Base-by-base conservation (phyloP, 2,888 invertebrate species). In the Drosophila pseudotakahashii region DNA sequence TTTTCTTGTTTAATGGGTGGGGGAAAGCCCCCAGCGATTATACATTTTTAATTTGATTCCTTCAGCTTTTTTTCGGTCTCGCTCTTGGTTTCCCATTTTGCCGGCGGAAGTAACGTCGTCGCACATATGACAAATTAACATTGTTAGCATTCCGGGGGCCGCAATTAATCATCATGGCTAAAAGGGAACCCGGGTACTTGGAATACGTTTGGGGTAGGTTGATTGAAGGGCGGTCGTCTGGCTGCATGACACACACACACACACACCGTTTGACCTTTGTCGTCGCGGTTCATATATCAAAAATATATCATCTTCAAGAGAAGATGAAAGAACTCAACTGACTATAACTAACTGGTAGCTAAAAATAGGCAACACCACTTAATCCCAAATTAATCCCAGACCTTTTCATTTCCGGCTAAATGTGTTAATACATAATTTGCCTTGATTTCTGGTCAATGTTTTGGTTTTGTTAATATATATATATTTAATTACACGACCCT, bases 31-130 rank as follows among this genome's bases (percentile, higher is more conserved):
- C 61, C 51, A 32, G 51, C 60, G 81, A 83, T 83, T 81, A 81
- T 87, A 83, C 88, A 83, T 83, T 84, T 89, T 82, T 83, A 82
- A 88, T 82, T 83, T 83, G 84, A 88, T 83, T 83, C 81, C 81
- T 76, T 61, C 59, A 57, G 66, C 67, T 58, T 23, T 23, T 44
- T 36, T 34, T 32, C n/a, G n/a, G 47, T 19, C 42, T 36, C 45
- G 26, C 39, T 32, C 23, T 50, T 47, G 23, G 19, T 13, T 16
- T 9, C 19, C 14, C 16, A 41, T 54, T 66, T 66, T 60, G 72
- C 41, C 62, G 60, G 50, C 72, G 73, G 66, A 50, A 32, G 64
- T 66, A 63, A 53, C 57, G 57, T 73, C 73, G 71, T 19, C 26
- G 26, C 26, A 26, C 73, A 71, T 87, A 83, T 88, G 82, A 83